phyloP scores from a whole-genome alignment of 2,888 invertebrate genomes.

The Lasioglossum vierecki region DNA sequence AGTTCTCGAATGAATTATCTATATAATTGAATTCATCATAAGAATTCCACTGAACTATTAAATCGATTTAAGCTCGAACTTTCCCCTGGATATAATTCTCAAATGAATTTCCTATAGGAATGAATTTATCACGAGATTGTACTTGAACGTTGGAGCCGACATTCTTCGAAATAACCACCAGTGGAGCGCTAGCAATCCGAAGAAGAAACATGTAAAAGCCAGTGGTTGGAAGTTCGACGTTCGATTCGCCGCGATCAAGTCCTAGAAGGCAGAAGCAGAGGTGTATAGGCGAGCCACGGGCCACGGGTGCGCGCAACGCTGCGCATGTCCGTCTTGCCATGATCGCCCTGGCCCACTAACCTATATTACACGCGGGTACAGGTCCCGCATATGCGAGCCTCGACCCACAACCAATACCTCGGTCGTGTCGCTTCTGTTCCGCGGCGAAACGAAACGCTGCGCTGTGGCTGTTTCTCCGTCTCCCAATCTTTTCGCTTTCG shows the following conservation, averaged over 20 bases:
- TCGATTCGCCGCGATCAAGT: neutral
- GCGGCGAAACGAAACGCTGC: conserved; percentile 21
- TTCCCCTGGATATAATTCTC: too few species aligned
- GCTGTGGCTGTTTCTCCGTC: conserved; percentile 69
- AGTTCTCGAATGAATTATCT: too few species aligned
- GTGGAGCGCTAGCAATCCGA: too few species aligned
- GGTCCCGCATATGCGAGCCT: conserved; percentile 80
- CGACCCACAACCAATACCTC: conserved; percentile 74
- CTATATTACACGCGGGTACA: conserved; percentile 82
- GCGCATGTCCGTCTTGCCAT: conserved; percentile 83
- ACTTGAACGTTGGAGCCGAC: too few species aligned
- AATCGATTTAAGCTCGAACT: too few species aligned
- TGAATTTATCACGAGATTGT: too few species aligned
- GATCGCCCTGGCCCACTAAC: conserved; percentile 84
- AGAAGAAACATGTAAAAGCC: too few species aligned
- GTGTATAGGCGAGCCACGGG: conserved; percentile 32
- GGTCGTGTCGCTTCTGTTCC: conserved; percentile 66
- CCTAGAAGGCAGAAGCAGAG: neutral
- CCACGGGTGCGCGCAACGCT: conserved; percentile 76
- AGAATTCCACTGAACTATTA: too few species aligned
- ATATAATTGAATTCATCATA: too few species aligned
- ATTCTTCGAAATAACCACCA: too few species aligned
- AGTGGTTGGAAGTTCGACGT: too few species aligned
- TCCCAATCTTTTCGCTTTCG: neutral
- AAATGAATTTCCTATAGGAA: too few species aligned